Percentiles rank a stretch among this genome's conserved stretches.
phyloP scores from a whole-genome alignment of 2,888 invertebrate genomes.

The Coleophora deauratella region DNA sequence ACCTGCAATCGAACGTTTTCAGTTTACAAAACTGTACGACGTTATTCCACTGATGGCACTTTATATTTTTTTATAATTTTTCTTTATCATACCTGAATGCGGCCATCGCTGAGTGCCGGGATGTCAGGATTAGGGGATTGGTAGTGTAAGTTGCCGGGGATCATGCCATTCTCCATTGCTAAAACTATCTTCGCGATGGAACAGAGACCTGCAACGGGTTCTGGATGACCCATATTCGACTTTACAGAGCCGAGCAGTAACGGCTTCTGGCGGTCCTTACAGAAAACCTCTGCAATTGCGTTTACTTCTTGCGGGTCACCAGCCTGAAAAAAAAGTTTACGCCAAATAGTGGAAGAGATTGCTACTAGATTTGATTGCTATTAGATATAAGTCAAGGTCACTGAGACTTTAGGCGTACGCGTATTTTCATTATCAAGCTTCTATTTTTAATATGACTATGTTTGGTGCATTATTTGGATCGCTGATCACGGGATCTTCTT shows the following conservation, averaged over 20 bases:
- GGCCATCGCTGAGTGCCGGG: constrained; percentile 90
- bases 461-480: too few species aligned
- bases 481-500: too few species aligned
- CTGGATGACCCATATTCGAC: constrained; percentile 99
- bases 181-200: constrained; percentile 91
- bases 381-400: too few species aligned
- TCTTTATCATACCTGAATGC: constrained; percentile 79
- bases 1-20: constrained; percentile 66
- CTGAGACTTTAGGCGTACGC: too few species aligned
- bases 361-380: too few species aligned
- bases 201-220: constrained; percentile 93
- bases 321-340: constrained; percentile 55
- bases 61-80: too few species aligned
- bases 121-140: constrained; percentile 90
- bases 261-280: constrained; percentile 84
- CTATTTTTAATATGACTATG: too few species aligned
- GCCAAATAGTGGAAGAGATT: too few species aligned
- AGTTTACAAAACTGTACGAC: too few species aligned
- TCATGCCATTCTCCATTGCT: constrained; percentile 91
- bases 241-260: constrained; percentile 96
- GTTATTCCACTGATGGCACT: too few species aligned
- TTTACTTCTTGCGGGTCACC: constrained; percentile 99
- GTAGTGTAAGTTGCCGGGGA: constrained; percentile 95
- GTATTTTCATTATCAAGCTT: too few species aligned
- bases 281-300: constrained; percentile 93